Base-by-base conservation (phyloP, 1,140 invertebrate species). In the Megathymus violae region DNA sequence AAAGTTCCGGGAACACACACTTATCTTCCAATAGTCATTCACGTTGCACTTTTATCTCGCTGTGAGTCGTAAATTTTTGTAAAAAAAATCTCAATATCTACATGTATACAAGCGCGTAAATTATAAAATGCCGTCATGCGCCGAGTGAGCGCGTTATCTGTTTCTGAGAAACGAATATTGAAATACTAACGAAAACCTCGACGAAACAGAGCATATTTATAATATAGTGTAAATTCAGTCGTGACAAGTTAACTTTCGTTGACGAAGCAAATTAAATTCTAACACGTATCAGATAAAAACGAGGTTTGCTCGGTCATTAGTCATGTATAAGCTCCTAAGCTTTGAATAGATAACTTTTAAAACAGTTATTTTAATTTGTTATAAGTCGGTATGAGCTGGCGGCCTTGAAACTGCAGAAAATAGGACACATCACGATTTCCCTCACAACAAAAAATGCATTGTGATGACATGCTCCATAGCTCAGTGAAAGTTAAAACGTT, bases 81-180 rank as follows among this genome's bases (percentile, higher is more conserved):
- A 46, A 64, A 40, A 66, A n/a, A 74, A 54, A 62, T 19, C 48
- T 54, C 47, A 66, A 54, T 62, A 74, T 68, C 69, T 48, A 13
- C n/a, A 60, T 62, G 46, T 46, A 52, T 64, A 50, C 50, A 44
- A 43, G 41, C 40, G 63, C 41, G 68, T 66, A 67, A 66, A 63
- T 65, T 69, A 65, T 64, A 70, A 68, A 54, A 41, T 44, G 22
- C n/a, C 66, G 60, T 68, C 64, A 63, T 44, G 64, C 52, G 44
- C 64, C 44, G 38, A 61, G 62, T 50, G 51, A 68, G 19, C 59
- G 61, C 56, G 64, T 81, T 84, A 86, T 86, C 83, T 74, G 41
- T 38, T 86, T 81, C 81, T 50, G 48, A 78, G 81, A 83, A 86
- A 11, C 43, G 52, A 54, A 82, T 61, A 83, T 81, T 76, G 78